These are phyloP conservation scores for Cepaea hortensis DNA, from an alignment of 2,888 invertebrate genomes.

Conservation along the genomic window DNA sequence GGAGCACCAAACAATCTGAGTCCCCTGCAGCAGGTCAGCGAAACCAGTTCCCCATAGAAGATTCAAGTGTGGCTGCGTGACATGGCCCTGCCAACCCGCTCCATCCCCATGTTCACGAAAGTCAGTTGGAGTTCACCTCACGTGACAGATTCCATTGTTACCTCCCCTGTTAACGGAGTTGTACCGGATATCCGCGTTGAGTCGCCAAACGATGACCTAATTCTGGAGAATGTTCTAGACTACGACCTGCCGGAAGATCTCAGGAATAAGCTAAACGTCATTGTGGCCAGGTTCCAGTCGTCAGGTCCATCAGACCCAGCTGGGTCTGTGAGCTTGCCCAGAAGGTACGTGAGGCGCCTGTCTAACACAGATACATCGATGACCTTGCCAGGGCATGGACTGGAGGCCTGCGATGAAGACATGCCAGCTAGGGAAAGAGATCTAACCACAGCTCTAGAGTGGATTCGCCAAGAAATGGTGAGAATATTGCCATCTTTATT, in stretches of 20 bases:
- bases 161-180: background rate
- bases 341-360: background rate
- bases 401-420: slow-evolving; percentile 17
- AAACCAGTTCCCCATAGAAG: background rate
- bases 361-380: background rate
- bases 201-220: background rate
- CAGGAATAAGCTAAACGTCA: background rate
- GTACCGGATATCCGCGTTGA: background rate
- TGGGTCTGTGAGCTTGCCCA: slow-evolving; percentile 1
- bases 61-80: background rate
- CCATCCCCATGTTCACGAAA: background rate
- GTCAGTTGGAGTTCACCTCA: background rate
- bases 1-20: background rate
- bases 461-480: slow-evolving; percentile 71
- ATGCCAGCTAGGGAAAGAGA: slow-evolving; percentile 60
- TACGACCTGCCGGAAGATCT: background rate
- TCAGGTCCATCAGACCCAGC: background rate
- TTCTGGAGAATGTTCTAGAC: background rate
- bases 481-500: slow-evolving; percentile 37
- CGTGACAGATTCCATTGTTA: background rate
- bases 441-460: slow-evolving; percentile 61
- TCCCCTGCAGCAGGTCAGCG: background rate
- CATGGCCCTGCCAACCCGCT: background rate
- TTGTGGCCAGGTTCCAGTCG: background rate
- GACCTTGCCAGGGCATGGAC: background rate